Conservation (phyloP, 2,113 vertebrate genomes). For the Mellivora capensis region DNA sequence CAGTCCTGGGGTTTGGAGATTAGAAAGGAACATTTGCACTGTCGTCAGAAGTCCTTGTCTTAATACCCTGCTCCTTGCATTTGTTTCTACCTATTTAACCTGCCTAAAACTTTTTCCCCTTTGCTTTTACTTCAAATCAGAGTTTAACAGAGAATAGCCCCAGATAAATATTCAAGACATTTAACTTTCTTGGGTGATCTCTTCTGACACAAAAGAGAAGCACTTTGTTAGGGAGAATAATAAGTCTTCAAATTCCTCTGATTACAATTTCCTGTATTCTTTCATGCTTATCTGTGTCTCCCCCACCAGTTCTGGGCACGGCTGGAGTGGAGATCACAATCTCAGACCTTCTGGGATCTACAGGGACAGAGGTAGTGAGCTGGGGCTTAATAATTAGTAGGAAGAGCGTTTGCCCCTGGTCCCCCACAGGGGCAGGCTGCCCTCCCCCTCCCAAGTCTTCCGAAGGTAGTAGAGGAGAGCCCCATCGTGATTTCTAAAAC, state of each 20-base stretch:
- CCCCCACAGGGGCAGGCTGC: neutral
- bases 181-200: conserved; percentile 13
- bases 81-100: neutral
- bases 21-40: neutral
- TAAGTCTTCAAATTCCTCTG: neutral
- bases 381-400: neutral
- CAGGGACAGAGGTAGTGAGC: neutral
- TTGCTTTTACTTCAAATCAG: neutral
- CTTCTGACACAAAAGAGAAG: conserved; percentile 10
- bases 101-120: neutral
- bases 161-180: neutral
- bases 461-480: neutral
- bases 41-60: neutral
- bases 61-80: neutral
- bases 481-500: neutral
- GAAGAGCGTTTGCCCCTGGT: neutral
- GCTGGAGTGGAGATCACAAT: neutral
- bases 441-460: neutral
- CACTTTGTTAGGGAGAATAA: neutral
- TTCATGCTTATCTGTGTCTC: neutral
- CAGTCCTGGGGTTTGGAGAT: rapidly evolving
- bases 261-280: neutral
- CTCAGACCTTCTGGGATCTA: neutral
- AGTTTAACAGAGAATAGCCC: neutral
- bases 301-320: neutral